These are phyloP conservation scores for Pandemis cinnamomeana DNA, from an alignment of 2,888 invertebrate species.

Conservation along the genomic window DNA sequence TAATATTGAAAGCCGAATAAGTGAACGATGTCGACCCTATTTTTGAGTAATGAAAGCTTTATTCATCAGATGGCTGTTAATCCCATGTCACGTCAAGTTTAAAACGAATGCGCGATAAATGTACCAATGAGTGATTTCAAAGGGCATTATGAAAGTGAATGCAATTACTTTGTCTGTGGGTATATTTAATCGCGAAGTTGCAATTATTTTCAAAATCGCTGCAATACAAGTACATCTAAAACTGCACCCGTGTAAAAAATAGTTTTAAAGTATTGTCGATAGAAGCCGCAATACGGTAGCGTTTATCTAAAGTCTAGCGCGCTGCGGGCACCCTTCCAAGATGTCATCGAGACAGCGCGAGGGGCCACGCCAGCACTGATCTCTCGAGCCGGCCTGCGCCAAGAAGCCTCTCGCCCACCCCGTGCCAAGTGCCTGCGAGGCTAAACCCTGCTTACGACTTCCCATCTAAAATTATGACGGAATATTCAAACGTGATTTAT, in stretches of 20 bases:
- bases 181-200: not conserved
- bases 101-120: not conserved
- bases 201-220: not conserved
- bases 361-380: slow-evolving; percentile 59
- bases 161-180: too few species aligned
- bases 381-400: slow-evolving; percentile 55
- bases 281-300: slow-evolving; percentile 63
- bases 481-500: slow-evolving; percentile 47
- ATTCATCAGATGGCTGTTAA: not conserved
- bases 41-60: slow-evolving; percentile 4
- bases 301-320: slow-evolving; percentile 72
- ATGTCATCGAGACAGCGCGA: slow-evolving; percentile 61
- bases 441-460: slow-evolving; percentile 45
- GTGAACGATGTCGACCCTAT: not conserved
- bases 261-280: slow-evolving; percentile 3
- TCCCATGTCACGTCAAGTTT: not conserved
- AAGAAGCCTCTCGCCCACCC: slow-evolving; percentile 61
- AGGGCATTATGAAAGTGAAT: too few species aligned
- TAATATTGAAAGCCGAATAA: not conserved
- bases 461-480: slow-evolving; percentile 46
- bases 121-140: too few species aligned
- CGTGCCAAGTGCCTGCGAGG: slow-evolving; percentile 61
- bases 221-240: slow-evolving; percentile 7
- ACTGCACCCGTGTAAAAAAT: not conserved
- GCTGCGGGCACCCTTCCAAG: slow-evolving; percentile 79